A percentile compares a stretch with the other conserved stretches of the same genome.
Conservation (phyloP, 2,113 vertebrate genomes). For the Nycticebus coucang region DNA sequence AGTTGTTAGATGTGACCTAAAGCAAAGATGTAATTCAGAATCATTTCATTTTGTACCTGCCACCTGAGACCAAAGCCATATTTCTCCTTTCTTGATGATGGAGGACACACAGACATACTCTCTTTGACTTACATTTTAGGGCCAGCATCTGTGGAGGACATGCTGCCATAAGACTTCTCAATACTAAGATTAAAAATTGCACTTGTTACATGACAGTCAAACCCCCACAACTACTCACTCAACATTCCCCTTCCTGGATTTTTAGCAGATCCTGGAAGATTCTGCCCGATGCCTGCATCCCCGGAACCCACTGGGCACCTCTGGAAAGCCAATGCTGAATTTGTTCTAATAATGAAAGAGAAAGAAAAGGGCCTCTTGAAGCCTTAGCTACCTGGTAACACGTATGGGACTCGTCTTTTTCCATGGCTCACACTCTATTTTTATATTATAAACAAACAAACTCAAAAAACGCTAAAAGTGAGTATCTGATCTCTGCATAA, state of each 20-base stretch:
- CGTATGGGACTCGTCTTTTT: background rate
- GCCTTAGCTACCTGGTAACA: background rate
- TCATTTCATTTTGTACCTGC: conserved; percentile 54
- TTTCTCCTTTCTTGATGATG: background rate
- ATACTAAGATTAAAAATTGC: background rate
- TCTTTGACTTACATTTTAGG: background rate
- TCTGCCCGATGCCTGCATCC: background rate
- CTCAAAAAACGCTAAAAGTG: background rate
- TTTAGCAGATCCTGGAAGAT: background rate
- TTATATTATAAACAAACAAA: conserved; percentile 30
- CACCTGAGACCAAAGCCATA: conserved; percentile 56
- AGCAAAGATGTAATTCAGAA: conserved; percentile 66
- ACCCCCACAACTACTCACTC: background rate
- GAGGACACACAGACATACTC: background rate
- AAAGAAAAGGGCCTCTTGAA: conserved; percentile 53
- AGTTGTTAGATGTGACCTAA: conserved; percentile 56
- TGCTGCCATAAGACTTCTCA: background rate
- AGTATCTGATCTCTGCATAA: conserved; percentile 32
- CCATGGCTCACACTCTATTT: background rate
- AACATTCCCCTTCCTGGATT: background rate
- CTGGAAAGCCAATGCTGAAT: background rate
- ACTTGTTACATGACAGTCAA: background rate
- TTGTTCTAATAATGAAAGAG: conserved; percentile 60
- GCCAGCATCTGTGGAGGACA: background rate
- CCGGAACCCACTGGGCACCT: fast-evolving